A percentile compares a stretch with the other conserved stretches of the same genome.
Evolutionary conservation across 2,888 invertebrate genomes (phyloP).

Genomic region (Pristionchus mayeri): DNA sequence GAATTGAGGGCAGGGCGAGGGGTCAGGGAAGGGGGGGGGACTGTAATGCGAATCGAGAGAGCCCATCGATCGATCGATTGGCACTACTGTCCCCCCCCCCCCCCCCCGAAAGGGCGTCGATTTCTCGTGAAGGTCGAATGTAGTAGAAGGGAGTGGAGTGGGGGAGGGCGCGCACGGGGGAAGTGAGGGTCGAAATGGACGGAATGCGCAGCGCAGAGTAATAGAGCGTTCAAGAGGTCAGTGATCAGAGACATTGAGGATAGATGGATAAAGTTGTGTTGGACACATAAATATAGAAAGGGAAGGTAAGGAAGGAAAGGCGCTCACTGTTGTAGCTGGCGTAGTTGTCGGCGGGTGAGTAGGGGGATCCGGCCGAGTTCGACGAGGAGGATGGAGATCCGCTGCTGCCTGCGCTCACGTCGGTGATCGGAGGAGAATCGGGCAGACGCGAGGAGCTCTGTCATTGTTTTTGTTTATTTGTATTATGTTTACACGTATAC

Average conservation of each 20-base stretch:
- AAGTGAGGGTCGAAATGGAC: slow-evolving; percentile 32
- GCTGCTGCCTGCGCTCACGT: slow-evolving; percentile 68
- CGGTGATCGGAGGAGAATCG: slow-evolving; percentile 75
- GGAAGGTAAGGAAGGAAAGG: not conserved
- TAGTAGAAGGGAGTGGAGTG: not conserved
- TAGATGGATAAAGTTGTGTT: not conserved
- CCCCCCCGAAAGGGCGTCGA: slow-evolving; percentile 17
- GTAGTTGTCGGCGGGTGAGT: slow-evolving; percentile 72
- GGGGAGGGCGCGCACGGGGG: not conserved
- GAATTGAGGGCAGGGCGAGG: slow-evolving; percentile 31
- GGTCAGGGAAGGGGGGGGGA: not conserved
- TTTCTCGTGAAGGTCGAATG: slow-evolving; percentile 43
- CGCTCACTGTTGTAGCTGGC: slow-evolving; percentile 56
- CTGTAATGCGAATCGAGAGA: not conserved
- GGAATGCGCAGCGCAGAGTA: not conserved
- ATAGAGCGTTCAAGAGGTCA: no score
- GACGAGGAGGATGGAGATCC: slow-evolving; percentile 73
- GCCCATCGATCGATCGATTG: not conserved
- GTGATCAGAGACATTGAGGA: not conserved
- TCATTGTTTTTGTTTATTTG: not conserved
- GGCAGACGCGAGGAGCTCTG: slow-evolving; percentile 61
- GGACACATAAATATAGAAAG: not conserved
- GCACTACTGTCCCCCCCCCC: not conserved
- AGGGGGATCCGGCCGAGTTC: slow-evolving; percentile 70
- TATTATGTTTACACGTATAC: no score